Percentiles rank a stretch among this genome's conserved stretches.
Conservation (phyloP, 2,888 invertebrate species). For the Heliconius cydno region DNA sequence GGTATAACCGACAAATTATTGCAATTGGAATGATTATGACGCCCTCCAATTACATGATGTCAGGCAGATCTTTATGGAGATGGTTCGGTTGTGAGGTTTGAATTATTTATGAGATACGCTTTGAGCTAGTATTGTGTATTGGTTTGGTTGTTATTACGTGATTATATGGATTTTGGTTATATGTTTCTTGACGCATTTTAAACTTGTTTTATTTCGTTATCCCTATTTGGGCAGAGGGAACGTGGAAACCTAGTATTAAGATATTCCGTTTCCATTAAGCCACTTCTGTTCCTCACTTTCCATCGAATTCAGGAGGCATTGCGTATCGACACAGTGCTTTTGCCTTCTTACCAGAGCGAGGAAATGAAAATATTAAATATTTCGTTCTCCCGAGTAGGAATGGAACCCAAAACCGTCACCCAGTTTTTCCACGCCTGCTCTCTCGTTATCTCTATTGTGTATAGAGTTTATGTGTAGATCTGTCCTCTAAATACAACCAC, state of each 20-base stretch:
- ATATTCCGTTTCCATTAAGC: too few species aligned
- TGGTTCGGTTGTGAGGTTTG: slow-evolving; percentile 27
- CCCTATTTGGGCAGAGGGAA: too few species aligned
- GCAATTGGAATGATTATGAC: slow-evolving; percentile 56
- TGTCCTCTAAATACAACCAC: too few species aligned
- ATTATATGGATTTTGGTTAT: background rate
- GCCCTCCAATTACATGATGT: slow-evolving; percentile 39
- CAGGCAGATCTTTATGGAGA: slow-evolving; percentile 30
- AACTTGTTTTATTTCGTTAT: too few species aligned
- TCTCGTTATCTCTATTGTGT: too few species aligned
- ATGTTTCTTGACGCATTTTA: background rate
- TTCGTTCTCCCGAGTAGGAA: background rate
- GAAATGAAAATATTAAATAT: background rate
- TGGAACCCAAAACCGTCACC: background rate
- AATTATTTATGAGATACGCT: slow-evolving; percentile 10
- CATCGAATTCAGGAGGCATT: too few species aligned
- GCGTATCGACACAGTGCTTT: too few species aligned
- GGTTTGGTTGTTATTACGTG: background rate
- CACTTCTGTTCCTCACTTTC: too few species aligned
- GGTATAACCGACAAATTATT: slow-evolving; percentile 62
- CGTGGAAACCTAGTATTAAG: too few species aligned
- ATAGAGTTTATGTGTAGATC: too few species aligned
- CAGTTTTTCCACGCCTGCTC: too few species aligned
- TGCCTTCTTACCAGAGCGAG: too few species aligned
- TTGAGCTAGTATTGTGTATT: background rate